Evolutionary conservation across 2,797 vertebrate genomes (phyloP).

Genomic region (Myotis daubentonii): DNA sequence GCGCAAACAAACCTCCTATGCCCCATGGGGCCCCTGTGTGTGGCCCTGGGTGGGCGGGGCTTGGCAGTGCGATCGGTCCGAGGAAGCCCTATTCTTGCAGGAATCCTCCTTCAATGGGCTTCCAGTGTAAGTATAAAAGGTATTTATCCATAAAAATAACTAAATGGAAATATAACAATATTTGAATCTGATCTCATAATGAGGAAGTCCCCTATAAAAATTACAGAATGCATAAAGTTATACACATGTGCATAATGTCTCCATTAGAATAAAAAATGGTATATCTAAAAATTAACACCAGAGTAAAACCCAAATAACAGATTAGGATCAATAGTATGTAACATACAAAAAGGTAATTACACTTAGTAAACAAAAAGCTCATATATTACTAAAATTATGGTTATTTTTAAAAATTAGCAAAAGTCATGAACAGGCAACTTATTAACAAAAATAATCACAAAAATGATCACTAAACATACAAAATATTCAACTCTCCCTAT

Average conservation of each 20-base stretch:
- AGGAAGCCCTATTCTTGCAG: too few relatives aligned
- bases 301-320: not conserved
- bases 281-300: not conserved
- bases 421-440: not conserved
- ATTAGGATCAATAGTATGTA: not conserved
- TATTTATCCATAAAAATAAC: not conserved
- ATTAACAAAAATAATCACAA: not conserved
- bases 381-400: not conserved
- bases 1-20: rapidly evolving
- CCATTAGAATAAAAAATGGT: not conserved
- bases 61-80: too few relatives aligned
- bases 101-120: not conserved
- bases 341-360: not conserved
- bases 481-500: not conserved
- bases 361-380: not conserved
- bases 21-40: too few relatives aligned
- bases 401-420: not conserved
- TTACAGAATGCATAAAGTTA: not conserved
- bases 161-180: not conserved
- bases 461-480: not conserved
- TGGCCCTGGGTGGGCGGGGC: too few relatives aligned
- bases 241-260: not conserved
- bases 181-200: not conserved
- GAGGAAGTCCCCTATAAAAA: not conserved
- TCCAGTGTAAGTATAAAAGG: not conserved